phyloP scores from a whole-genome alignment of 2,888 invertebrate genomes.

The Tetranychus piercei region DNA sequence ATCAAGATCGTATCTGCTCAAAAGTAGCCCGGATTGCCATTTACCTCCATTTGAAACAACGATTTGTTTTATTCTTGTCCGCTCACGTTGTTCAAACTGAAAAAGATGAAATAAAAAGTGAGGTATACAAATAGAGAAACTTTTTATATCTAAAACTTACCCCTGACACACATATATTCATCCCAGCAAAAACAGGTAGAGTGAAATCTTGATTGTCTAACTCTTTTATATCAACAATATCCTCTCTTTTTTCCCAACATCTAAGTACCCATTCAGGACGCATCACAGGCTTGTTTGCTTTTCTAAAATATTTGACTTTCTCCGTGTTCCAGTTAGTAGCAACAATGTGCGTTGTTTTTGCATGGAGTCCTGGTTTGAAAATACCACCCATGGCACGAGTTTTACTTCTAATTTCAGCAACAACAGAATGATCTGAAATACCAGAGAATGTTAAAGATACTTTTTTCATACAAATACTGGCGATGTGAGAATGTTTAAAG shows the following conservation, averaged over 20 bases:
- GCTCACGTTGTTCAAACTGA: not conserved
- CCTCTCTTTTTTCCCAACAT: not conserved
- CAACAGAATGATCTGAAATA: not conserved
- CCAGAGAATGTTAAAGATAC: not conserved
- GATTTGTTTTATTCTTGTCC: not conserved
- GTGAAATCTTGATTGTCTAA: not conserved
- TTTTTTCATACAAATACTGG: not conserved
- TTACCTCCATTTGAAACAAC: not conserved
- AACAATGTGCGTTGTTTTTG: not conserved
- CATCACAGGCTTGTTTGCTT: not conserved
- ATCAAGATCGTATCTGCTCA: not conserved
- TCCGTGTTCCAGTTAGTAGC: not conserved
- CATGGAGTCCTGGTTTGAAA: not conserved
- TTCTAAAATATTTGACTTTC: not conserved
- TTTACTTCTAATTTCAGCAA: not conserved
- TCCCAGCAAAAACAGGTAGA: not conserved
- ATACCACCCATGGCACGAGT: not conserved
- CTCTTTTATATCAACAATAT: not conserved
- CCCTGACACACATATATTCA: not conserved
- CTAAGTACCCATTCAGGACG: not conserved
- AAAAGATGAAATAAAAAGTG: not conserved
- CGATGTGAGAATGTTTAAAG: not conserved
- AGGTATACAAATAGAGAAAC: not conserved
- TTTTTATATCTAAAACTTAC: not conserved
- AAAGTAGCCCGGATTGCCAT: not conserved